A percentile compares a stretch with the other conserved stretches of the same genome.
These are phyloP conservation scores for Cosmia trapezina DNA, from an alignment of 2,888 invertebrate genomes.

Conservation along the genomic window DNA sequence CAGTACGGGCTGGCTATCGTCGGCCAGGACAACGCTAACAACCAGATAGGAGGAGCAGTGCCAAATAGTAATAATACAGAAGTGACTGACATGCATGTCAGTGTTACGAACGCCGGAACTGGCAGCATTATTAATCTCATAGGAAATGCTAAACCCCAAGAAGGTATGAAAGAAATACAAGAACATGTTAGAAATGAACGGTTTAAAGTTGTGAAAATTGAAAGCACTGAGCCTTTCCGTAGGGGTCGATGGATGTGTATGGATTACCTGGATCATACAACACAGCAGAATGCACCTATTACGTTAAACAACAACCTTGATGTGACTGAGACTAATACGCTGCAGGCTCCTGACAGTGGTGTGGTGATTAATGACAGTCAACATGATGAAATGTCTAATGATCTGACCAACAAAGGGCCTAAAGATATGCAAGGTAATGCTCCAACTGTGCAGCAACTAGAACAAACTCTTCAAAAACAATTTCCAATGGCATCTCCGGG, in stretches of 20 bases:
- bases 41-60: constrained; percentile 87
- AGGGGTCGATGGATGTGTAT: constrained; percentile 98
- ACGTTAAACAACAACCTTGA: constrained; percentile 88
- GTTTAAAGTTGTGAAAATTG: constrained; percentile 98
- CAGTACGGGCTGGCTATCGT: constrained; percentile 96
- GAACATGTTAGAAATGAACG: constrained; percentile 95
- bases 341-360: constrained; percentile 89
- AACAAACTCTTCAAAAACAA: constrained; percentile 87
- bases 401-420: constrained; percentile 87
- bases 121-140: constrained; percentile 91
- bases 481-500: constrained; percentile 89
- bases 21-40: constrained; percentile 90
- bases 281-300: constrained; percentile 88
- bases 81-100: constrained; percentile 91
- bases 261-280: constrained; percentile 97
- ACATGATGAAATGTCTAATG: constrained; percentile 88
- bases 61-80: constrained; percentile 89
- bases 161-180: constrained; percentile 92
- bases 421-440: constrained; percentile 88
- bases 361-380: constrained; percentile 89
- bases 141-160: constrained; percentile 89
- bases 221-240: constrained; percentile 98
- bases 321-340: constrained; percentile 80
- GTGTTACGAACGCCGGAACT: constrained; percentile 91
- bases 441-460: constrained; percentile 85